phyloP scores from a whole-genome alignment of 1,140 invertebrate species.

The Helicoverpa armigera region DNA sequence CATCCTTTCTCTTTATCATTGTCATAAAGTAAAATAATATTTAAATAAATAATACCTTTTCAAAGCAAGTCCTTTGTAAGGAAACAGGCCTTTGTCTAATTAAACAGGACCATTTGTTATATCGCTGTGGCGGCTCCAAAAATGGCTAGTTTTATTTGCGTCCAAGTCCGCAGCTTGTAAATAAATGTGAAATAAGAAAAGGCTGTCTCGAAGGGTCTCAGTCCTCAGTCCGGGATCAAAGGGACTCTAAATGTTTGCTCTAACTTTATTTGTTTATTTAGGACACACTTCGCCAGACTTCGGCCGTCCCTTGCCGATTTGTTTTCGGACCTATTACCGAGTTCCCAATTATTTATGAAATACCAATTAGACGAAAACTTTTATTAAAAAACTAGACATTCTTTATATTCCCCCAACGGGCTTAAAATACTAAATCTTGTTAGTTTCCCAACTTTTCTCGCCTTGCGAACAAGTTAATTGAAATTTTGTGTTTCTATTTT shows the following conservation, averaged over 20 bases:
- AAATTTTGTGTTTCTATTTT: slow-evolving; percentile 40
- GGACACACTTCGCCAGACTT: slow-evolving; percentile 34
- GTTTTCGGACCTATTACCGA: slow-evolving; percentile 33
- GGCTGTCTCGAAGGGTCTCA: slow-evolving; percentile 29
- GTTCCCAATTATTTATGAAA: slow-evolving; percentile 32
- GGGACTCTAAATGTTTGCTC: slow-evolving; percentile 47
- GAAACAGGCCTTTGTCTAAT: slow-evolving; percentile 24
- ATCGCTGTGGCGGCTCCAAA: not conserved
- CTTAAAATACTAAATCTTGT: slow-evolving; percentile 21
- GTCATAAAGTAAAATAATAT: not conserved
- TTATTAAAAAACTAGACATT: slow-evolving; percentile 29
- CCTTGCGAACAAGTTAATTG: slow-evolving; percentile 33
- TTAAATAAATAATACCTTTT: not conserved
- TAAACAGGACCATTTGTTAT: slow-evolving; percentile 3
- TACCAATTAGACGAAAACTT: slow-evolving; percentile 31
- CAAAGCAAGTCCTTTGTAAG: not conserved
- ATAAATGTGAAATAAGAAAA: slow-evolving; percentile 40
- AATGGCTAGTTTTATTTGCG: slow-evolving; percentile 22
- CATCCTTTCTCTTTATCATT: not conserved
- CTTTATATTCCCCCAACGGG: not conserved
- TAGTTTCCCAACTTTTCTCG: slow-evolving; percentile 9
- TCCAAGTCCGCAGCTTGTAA: not conserved
- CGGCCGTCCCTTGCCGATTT: slow-evolving; percentile 4
- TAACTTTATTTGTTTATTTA: slow-evolving; percentile 46
- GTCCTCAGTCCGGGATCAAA: slow-evolving; percentile 13